phyloP scores from a whole-genome alignment of 2,888 invertebrate species.

The Troides helena region DNA sequence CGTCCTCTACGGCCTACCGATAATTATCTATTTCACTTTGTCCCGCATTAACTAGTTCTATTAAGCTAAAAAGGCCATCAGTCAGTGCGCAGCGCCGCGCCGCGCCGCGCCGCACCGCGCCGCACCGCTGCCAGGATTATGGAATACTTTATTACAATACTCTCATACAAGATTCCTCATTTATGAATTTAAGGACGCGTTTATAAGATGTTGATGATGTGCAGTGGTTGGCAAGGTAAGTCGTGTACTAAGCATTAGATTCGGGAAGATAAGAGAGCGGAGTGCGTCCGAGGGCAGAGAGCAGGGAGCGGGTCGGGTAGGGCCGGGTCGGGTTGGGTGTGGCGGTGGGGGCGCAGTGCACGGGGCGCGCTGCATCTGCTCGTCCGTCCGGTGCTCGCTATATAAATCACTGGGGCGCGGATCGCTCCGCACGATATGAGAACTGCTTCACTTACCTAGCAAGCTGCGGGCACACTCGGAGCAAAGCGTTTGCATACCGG shows the following conservation, averaged over 20 bases:
- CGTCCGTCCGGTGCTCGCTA: slow-evolving; percentile 47
- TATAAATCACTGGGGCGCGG: slow-evolving; percentile 58
- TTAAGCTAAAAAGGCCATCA: slow-evolving; percentile 25
- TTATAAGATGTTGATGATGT: no score
- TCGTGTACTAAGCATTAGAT: no score
- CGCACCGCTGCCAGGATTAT: background rate
- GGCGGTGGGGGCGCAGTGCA: slow-evolving; percentile 30
- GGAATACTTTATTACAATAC: background rate
- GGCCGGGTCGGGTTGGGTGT: no score
- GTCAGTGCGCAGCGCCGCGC: slow-evolving; percentile 5
- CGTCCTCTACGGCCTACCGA: slow-evolving; percentile 35
- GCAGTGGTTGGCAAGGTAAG: no score
- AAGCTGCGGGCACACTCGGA: slow-evolving; percentile 38
- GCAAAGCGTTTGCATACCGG: no score
- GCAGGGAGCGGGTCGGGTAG: no score
- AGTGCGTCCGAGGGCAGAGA: no score
- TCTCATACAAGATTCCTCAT: background rate
- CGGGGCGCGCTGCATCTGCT: slow-evolving; percentile 37
- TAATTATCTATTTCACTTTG: slow-evolving; percentile 55
- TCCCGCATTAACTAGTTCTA: slow-evolving; percentile 39
- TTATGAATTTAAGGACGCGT: no score
- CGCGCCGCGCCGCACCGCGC: no score
- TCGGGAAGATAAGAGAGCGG: no score
- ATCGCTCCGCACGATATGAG: slow-evolving; percentile 49
- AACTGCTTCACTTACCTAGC: slow-evolving; percentile 47